These are phyloP conservation scores for Ectropis grisescens DNA, from an alignment of 1,140 invertebrate genomes.

Conservation along the genomic window DNA sequence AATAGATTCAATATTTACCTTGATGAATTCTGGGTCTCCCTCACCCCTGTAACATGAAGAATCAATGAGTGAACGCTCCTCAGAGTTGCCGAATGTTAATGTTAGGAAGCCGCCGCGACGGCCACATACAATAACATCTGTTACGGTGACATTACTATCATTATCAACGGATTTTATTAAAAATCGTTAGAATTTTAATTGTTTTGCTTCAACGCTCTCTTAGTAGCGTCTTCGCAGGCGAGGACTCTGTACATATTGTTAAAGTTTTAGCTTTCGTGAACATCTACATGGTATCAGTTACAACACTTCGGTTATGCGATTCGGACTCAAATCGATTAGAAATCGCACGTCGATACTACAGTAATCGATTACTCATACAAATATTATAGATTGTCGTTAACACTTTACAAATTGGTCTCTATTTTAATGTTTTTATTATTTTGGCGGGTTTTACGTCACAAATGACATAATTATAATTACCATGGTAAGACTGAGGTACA, in stretches of 20 bases:
- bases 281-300: conserved; percentile 23
- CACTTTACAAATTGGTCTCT: conserved; percentile 13
- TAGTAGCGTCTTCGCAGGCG: conserved; percentile 15
- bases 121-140: conserved; percentile 40
- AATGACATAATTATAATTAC: conserved; percentile 31
- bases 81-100: too few relatives aligned
- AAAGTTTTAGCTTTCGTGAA: conserved; percentile 20
- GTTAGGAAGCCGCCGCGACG: conserved; percentile 43
- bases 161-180: conserved; percentile 8
- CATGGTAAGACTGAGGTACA: conserved; percentile 27
- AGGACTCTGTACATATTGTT: conserved; percentile 26
- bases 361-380: too few relatives aligned
- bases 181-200: conserved; percentile 17
- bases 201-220: conserved; percentile 16
- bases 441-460: conserved; percentile 12
- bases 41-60: conserved; percentile 71
- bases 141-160: conserved; percentile 45
- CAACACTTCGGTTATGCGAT: conserved; percentile 13
- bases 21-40: conserved; percentile 82
- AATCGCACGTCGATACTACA: too few relatives aligned
- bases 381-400: too few relatives aligned
- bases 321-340: too few relatives aligned
- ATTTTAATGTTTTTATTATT: conserved; percentile 20
- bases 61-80: too few relatives aligned
- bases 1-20: conserved; percentile 67